A percentile compares a stretch with the other conserved stretches of the same genome.
phyloP scores from a whole-genome alignment of 2,113 vertebrate species.

The Trogon surrucura region DNA sequence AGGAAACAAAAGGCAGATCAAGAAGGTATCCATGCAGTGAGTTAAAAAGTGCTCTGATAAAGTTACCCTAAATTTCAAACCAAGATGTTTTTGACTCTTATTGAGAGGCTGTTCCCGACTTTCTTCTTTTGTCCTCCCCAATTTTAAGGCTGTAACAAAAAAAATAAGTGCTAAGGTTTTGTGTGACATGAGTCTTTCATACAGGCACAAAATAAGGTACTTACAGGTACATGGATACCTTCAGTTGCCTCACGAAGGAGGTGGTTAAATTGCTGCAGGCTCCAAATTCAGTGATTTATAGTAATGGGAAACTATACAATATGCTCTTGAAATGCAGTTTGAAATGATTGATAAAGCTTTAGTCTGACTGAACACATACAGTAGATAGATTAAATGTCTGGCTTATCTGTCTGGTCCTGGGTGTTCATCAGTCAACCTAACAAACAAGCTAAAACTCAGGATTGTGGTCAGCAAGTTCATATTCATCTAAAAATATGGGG shows the following conservation, averaged over 20 bases:
- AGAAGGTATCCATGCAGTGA: not conserved
- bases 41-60: not conserved
- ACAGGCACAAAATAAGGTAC: not conserved
- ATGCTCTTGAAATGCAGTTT: conserved; percentile 47
- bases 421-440: conserved; percentile 53
- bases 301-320: conserved; percentile 29
- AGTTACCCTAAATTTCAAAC: not conserved
- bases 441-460: conserved; percentile 42
- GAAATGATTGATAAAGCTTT: conserved; percentile 51
- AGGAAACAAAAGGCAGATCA: not conserved
- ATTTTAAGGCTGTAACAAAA: not conserved
- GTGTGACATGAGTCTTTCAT: not conserved
- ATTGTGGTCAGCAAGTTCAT: conserved; percentile 44
- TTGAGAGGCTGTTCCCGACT: not conserved
- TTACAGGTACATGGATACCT: not conserved
- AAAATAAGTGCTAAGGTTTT: not conserved
- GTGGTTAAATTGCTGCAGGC: not conserved
- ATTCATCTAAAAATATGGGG: conserved; percentile 13
- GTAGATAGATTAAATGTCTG: conserved; percentile 51
- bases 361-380: conserved; percentile 45
- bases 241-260: not conserved
- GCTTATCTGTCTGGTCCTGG: conserved; percentile 39
- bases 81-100: not conserved
- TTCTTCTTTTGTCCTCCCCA: not conserved
- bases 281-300: conserved; percentile 29